Evolutionary conservation across 92 coral and sea anemone genomes (phyloP).

Genomic region (Virgularia gustaviana): DNA sequence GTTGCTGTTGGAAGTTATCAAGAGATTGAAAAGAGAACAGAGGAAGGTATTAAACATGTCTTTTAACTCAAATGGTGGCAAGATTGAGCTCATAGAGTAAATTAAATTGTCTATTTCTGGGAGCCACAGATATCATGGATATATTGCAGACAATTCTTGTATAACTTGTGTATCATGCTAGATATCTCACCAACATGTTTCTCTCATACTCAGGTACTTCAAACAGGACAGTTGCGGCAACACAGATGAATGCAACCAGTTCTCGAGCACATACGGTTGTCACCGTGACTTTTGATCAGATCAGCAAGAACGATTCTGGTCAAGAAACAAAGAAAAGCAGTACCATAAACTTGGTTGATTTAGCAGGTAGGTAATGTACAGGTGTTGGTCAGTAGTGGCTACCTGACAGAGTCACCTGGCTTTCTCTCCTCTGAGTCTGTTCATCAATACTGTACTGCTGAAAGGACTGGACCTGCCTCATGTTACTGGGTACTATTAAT

Average conservation of each 20-base stretch:
- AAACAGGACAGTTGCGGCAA: slow-evolving; percentile 95
- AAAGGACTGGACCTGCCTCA: background rate
- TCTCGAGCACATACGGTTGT: slow-evolving; percentile 99
- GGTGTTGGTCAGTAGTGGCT: background rate
- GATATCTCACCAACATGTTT: too few relatives aligned
- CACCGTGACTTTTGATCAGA: slow-evolving; percentile 89
- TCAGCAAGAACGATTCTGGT: slow-evolving; percentile 78
- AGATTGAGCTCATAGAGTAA: background rate
- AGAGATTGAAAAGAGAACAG: slow-evolving; percentile 93
- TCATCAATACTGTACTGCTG: background rate
- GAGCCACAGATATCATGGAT: too few relatives aligned
- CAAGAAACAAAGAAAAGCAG: slow-evolving; percentile 99
- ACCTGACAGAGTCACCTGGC: background rate
- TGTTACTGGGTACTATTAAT: background rate
- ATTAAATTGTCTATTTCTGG: too few relatives aligned
- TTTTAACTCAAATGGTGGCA: background rate
- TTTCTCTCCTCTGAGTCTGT: too few relatives aligned
- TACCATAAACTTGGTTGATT: slow-evolving; percentile 84
- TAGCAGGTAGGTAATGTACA: slow-evolving; percentile 67
- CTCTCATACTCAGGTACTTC: slow-evolving; percentile 94
- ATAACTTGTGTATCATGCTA: too few relatives aligned
- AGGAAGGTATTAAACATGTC: slow-evolving; percentile 63
- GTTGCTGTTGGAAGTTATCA: slow-evolving; percentile 90
- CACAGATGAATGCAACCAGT: slow-evolving; percentile 99
- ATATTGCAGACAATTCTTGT: too few relatives aligned